These are phyloP conservation scores for Synanthedon formicaeformis DNA, from an alignment of 2,888 invertebrate species.

Conservation along the genomic window DNA sequence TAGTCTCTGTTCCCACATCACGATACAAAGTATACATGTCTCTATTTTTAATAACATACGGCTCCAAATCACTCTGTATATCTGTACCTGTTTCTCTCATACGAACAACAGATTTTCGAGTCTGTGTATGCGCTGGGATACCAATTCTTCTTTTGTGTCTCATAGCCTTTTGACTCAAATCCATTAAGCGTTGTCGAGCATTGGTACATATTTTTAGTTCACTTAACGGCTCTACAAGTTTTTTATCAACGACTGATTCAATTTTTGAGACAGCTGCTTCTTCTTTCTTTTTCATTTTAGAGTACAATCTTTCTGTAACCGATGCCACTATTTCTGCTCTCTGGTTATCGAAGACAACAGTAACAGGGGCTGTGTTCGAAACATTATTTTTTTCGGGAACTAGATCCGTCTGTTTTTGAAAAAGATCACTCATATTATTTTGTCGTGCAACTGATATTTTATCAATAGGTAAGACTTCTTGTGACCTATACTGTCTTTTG, in stretches of 20 bases:
- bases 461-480: slow-evolving; percentile 48
- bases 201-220: slow-evolving; percentile 71
- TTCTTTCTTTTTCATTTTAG: slow-evolving; percentile 67
- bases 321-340: slow-evolving; percentile 78
- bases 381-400: slow-evolving; percentile 15
- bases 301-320: slow-evolving; percentile 76
- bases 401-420: slow-evolving; percentile 21
- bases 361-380: slow-evolving; percentile 20
- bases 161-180: slow-evolving; percentile 71
- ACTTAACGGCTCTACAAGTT: slow-evolving; percentile 53
- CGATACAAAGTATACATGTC: slow-evolving; percentile 30
- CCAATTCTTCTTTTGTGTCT: slow-evolving; percentile 62
- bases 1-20: slow-evolving; percentile 52
- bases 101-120: slow-evolving; percentile 55
- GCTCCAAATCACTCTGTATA: slow-evolving; percentile 63
- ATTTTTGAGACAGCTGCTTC: slow-evolving; percentile 50
- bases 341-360: slow-evolving; percentile 56
- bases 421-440: slow-evolving; percentile 18
- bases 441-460: slow-evolving; percentile 15
- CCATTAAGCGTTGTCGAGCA: slow-evolving; percentile 69
- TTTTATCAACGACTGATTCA: slow-evolving; percentile 48
- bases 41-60: slow-evolving; percentile 39
- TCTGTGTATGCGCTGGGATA: slow-evolving; percentile 71
- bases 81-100: slow-evolving; percentile 72
- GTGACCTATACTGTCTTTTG: slow-evolving; percentile 57